Evolutionary conservation across 2,113 vertebrate species (phyloP).

Genomic region (Myotis davidii): DNA sequence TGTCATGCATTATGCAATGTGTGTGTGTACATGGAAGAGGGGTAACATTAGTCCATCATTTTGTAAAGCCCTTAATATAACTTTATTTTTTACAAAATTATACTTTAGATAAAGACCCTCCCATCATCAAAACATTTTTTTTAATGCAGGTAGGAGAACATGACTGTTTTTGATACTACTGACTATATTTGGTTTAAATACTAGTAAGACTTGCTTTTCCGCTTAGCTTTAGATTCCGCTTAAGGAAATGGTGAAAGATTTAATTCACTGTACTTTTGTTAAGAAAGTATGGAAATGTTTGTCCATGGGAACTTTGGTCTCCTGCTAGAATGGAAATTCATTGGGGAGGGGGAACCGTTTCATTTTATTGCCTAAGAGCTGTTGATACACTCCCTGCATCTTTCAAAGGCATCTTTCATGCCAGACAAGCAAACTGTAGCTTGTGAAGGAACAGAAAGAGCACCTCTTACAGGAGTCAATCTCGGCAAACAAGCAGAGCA

Average conservation of each 20-base stretch:
- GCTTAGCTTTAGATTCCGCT: constrained; percentile 40
- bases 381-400: constrained; percentile 52
- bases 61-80: neutral
- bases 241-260: constrained; percentile 56
- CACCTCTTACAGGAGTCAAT: constrained; percentile 57
- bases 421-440: constrained; percentile 52
- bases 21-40: neutral
- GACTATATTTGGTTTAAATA: neutral
- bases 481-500: constrained; percentile 68
- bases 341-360: constrained; percentile 1
- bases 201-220: constrained; percentile 6
- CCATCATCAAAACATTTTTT: neutral
- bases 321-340: constrained; percentile 61
- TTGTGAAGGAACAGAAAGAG: constrained; percentile 52
- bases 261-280: constrained; percentile 62
- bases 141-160: neutral
- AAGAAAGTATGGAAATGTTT: constrained; percentile 67
- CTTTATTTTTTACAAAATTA: neutral
- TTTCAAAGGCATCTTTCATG: constrained; percentile 72
- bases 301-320: constrained; percentile 35
- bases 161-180: neutral
- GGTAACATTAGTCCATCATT: neutral
- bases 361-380: constrained; percentile 58
- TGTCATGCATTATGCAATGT: neutral
- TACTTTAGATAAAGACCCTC: neutral